Evolutionary conservation across 1,140 invertebrate species (phyloP), one percentile per base, ranked within the genome.

Genomic region (Neodiprion fabricii): DNA sequence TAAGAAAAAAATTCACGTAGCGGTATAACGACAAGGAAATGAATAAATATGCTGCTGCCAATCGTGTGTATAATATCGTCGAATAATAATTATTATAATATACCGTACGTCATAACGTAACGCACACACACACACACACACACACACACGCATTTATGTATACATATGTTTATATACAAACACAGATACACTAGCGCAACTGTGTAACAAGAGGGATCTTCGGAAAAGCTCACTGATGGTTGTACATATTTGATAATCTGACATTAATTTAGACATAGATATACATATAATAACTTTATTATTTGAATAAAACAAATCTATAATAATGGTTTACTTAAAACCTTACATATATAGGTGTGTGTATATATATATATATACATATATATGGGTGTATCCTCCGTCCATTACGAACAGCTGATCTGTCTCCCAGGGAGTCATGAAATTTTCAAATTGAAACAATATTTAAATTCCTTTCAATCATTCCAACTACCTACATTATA

Each of bases 1-100:
- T 21, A 21, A 21, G 17, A 1, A 21, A 21, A 21, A 21, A 21
- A 21, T 21, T 21, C 0, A 21, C 17, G 17, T 21, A 21, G 17
- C 17, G 17, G 17, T 21, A 76, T 7, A 70, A 77, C 40, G 67
- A 50, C 1, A 23, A 49, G 17, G 49, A 70, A 69, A 70, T 28
- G 28, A 40, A 40, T 40, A 40, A 40, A 40, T 40, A 40, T 3
- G n/a, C 9, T 12, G 53, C 53, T 61, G 53, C 8, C 53, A 61
- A 61, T 61, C 14, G n/a, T 14, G n/a, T 61, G 53, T 61, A 12
- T 61, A 40, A 40, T 40, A 40, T 40, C 28, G 28, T 40, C 28
- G 28, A 40, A 40, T 40, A 40, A 40, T 40, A 3, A 40, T 40
- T 40, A 40, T 40, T 40, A 40, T 40, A 3, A 40, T 40, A 40